Conservation (phyloP, 2,888 invertebrate genomes). For the Nipponacmea schrenckii region DNA sequence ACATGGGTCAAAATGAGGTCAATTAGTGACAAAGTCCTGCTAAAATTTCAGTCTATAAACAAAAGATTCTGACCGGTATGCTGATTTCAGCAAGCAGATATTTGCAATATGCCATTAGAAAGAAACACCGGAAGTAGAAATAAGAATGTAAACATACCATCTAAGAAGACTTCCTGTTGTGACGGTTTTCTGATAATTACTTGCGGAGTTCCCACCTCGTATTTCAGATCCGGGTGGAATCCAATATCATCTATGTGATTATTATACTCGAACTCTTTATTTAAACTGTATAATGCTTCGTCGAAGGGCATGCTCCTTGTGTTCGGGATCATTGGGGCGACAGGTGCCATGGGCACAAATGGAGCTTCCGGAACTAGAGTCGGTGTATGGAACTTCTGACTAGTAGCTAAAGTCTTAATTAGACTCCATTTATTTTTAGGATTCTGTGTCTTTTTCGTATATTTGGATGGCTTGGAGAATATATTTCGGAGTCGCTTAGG, state of each 20-base stretch:
- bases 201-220: neutral
- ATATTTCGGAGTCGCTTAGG: neutral
- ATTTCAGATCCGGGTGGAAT: neutral
- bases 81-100: no score
- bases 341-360: neutral
- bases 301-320: neutral
- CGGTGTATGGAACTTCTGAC: neutral
- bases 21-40: no score
- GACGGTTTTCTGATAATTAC: neutral
- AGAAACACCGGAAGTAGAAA: no score
- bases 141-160: no score
- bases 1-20: no score
- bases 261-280: neutral
- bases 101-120: no score
- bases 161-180: no score
- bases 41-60: no score
- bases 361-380: neutral
- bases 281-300: neutral
- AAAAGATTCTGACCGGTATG: no score
- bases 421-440: neutral
- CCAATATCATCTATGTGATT: neutral
- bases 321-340: neutral
- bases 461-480: neutral
- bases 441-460: neutral
- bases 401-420: neutral